These are phyloP conservation scores for Pterostichus niger DNA, from an alignment of 2,888 invertebrate species.

Conservation along the genomic window DNA sequence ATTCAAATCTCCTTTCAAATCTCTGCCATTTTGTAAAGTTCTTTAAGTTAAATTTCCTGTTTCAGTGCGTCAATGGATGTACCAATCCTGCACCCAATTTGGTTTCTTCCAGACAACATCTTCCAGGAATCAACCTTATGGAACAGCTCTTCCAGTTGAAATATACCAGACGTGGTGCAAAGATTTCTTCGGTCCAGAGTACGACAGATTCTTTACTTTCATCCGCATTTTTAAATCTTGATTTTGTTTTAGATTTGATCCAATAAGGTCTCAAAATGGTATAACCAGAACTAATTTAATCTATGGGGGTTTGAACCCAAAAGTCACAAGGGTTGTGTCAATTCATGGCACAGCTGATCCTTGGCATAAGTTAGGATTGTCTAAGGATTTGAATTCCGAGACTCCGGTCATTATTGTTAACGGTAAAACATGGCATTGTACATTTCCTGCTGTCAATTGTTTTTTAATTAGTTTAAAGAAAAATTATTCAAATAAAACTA, in stretches of 20 bases:
- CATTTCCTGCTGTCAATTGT: too few species aligned
- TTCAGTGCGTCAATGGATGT: slow-evolving; percentile 45
- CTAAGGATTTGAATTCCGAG: slow-evolving; percentile 30
- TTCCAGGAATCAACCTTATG: background rate
- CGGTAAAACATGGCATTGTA: background rate
- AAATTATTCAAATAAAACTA: too few species aligned
- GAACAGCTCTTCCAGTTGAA: slow-evolving; percentile 5
- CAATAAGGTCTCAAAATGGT: slow-evolving; percentile 2
- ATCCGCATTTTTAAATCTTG: background rate
- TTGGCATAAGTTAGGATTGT: slow-evolving; percentile 49
- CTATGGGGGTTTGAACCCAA: slow-evolving; percentile 31
- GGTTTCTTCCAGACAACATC: slow-evolving; percentile 40
- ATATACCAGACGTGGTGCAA: slow-evolving; percentile 28
- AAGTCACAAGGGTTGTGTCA: slow-evolving; percentile 48
- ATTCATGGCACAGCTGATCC: slow-evolving; percentile 61
- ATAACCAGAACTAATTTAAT: slow-evolving; percentile 13
- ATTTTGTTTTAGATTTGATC: background rate
- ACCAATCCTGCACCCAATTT: slow-evolving; percentile 43
- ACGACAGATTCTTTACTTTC: background rate
- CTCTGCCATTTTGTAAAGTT: background rate
- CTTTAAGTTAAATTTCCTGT: background rate
- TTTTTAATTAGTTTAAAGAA: background rate
- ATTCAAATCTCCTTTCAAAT: background rate
- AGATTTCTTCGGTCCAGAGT: slow-evolving; percentile 38
- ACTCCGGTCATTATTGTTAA: slow-evolving; percentile 56